These are phyloP conservation scores for Apis laboriosa DNA, from an alignment of 1,140 invertebrate genomes.

Conservation along the genomic window DNA sequence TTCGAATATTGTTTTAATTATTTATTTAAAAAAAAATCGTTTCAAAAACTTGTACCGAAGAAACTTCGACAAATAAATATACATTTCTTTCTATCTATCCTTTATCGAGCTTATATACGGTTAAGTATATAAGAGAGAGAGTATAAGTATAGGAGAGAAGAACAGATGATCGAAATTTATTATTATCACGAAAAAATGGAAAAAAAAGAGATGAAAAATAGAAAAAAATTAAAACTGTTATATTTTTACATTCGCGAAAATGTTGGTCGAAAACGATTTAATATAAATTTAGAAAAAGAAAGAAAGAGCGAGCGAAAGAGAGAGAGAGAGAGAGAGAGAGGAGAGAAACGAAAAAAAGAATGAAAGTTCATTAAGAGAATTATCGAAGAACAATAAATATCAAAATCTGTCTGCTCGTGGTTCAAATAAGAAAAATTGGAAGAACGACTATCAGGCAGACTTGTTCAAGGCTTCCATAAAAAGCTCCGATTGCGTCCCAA, in stretches of 20 bases:
- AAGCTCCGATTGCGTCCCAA: slow-evolving; percentile 63
- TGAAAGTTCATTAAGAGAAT: neutral
- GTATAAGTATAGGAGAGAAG: neutral
- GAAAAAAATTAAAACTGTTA: slow-evolving; percentile 13
- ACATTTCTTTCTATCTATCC: slow-evolving; percentile 4
- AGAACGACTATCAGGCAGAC: slow-evolving; percentile 30
- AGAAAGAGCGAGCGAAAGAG: neutral
- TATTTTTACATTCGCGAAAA: slow-evolving; percentile 41
- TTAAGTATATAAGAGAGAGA: slow-evolving; percentile 4
- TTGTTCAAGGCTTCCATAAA: slow-evolving; percentile 60
- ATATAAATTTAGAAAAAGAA: neutral
- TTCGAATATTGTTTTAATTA: too few relatives aligned
- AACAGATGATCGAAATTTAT: neutral
- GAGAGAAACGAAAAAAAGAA: too few relatives aligned
- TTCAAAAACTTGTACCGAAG: neutral
- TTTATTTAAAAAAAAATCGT: neutral
- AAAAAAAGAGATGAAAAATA: neutral
- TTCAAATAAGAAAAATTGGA: neutral
- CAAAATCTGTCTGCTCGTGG: slow-evolving; percentile 24
- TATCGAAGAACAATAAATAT: slow-evolving; percentile 47
- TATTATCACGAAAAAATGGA: slow-evolving; percentile 2
- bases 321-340: too few relatives aligned
- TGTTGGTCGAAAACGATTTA: slow-evolving; percentile 15
- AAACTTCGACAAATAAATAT: neutral
- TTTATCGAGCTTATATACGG: slow-evolving; percentile 45